Conservation (phyloP, 2,888 invertebrate species). For the Aricia artaxerxes region DNA sequence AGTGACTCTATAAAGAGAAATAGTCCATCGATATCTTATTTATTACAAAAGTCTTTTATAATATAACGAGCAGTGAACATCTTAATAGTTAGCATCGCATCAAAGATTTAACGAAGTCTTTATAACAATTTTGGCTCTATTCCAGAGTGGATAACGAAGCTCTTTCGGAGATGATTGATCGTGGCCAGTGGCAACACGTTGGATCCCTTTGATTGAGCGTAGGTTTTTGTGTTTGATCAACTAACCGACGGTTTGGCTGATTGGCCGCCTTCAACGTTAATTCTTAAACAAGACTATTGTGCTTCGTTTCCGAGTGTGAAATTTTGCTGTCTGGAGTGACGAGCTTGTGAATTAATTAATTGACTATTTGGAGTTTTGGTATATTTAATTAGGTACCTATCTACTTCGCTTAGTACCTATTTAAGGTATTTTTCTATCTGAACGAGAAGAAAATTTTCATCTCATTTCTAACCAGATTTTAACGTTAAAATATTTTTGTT, state of each 20-base stretch:
- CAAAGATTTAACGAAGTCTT: constrained; percentile 72
- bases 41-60: constrained; percentile 41
- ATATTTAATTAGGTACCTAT: background rate
- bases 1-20: constrained; percentile 23
- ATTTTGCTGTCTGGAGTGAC: constrained; percentile 36
- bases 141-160: constrained; percentile 66
- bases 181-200: constrained; percentile 65
- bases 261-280: constrained; percentile 71
- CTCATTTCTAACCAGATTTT: background rate
- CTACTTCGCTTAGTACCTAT: background rate
- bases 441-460: background rate
- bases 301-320: constrained; percentile 44
- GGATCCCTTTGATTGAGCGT: constrained; percentile 74
- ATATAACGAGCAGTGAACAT: constrained; percentile 47
- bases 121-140: constrained; percentile 72
- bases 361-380: background rate
- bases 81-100: constrained; percentile 60
- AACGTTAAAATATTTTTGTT: background rate
- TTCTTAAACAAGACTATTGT: constrained; percentile 73
- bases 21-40: constrained; percentile 20
- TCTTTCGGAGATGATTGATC: constrained; percentile 66
- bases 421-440: background rate
- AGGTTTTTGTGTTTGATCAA: constrained; percentile 76
- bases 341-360: background rate
- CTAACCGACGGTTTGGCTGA: constrained; percentile 71